These are phyloP conservation scores for Andricus quercusramuli DNA, from an alignment of 2,888 invertebrate genomes.

Conservation along the genomic window DNA sequence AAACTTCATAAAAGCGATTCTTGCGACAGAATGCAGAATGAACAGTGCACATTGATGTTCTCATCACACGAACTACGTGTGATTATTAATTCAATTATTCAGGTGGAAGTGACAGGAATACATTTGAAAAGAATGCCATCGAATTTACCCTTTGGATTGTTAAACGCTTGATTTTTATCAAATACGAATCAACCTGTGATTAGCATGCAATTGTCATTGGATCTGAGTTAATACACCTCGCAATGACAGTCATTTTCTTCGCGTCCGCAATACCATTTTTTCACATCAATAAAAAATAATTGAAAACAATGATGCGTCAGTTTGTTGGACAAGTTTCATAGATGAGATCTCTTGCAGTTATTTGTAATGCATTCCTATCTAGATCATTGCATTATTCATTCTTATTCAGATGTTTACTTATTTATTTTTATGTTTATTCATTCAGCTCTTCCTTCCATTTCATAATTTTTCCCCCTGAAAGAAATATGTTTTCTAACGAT, in stretches of 20 bases:
- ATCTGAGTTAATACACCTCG: constrained; percentile 2
- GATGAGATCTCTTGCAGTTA: not conserved
- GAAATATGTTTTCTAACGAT: no score
- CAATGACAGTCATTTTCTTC: constrained; percentile 19
- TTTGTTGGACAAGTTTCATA: constrained; percentile 4
- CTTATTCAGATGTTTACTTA: no score
- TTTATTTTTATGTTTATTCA: no score
- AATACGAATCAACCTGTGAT: constrained; percentile 7
- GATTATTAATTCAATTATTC: constrained; percentile 50
- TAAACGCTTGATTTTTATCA: constrained; percentile 17
- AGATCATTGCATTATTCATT: constrained; percentile 19
- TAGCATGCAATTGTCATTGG: constrained; percentile 21
- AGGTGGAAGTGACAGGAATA: constrained; percentile 48
- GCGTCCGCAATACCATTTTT: not conserved
- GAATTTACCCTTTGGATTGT: not conserved
- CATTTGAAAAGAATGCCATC: constrained; percentile 28
- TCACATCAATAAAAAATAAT: not conserved
- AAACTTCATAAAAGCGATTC: not conserved
- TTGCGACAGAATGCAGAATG: not conserved
- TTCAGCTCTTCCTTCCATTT: no score
- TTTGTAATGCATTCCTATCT: not conserved
- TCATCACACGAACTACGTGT: not conserved
- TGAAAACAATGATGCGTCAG: constrained; percentile 24
- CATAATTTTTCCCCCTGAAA: no score
- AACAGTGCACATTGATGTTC: not conserved